A percentile compares a stretch with the other conserved stretches of the same genome.
phyloP scores from a whole-genome alignment of 2,113 vertebrate genomes.

The Hippocampus comes region DNA sequence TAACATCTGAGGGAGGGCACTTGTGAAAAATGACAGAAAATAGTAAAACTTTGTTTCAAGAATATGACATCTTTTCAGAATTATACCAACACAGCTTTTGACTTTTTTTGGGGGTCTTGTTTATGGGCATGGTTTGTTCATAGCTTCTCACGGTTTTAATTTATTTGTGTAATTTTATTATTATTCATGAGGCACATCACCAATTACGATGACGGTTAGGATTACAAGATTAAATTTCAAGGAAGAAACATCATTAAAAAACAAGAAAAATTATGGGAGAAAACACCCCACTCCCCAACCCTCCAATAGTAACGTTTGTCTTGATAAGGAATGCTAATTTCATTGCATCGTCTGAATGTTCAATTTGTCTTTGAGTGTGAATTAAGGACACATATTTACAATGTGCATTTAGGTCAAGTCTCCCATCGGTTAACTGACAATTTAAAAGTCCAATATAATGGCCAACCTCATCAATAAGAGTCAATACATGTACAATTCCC shows the following conservation, averaged over 20 bases:
- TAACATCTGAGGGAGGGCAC: too few species aligned
- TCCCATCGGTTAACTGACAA: slow-evolving; percentile 32
- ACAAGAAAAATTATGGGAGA: neutral
- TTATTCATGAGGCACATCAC: slow-evolving; percentile 7
- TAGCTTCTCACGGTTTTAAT: neutral
- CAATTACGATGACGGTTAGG: slow-evolving; percentile 13
- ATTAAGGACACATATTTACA: slow-evolving; percentile 2
- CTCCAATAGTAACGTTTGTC: neutral
- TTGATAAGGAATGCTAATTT: neutral
- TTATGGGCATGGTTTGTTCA: neutral
- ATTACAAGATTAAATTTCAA: slow-evolving; percentile 32
- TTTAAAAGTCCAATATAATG: slow-evolving; percentile 34
- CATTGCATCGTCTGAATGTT: neutral
- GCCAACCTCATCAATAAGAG: slow-evolving; percentile 32
- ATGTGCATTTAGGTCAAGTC: slow-evolving; percentile 18
- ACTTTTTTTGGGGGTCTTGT: too few species aligned
- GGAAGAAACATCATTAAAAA: neutral
- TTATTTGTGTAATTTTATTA: slow-evolving; percentile 1
- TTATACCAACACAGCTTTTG: too few species aligned
- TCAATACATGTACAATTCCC: slow-evolving; percentile 1
- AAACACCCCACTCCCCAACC: neutral
- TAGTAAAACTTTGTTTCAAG: too few species aligned
- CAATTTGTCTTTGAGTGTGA: neutral
- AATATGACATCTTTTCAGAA: too few species aligned
- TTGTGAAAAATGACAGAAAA: too few species aligned